phyloP scores from a whole-genome alignment of 1,140 invertebrate species.

The Conus ventricosus region DNA sequence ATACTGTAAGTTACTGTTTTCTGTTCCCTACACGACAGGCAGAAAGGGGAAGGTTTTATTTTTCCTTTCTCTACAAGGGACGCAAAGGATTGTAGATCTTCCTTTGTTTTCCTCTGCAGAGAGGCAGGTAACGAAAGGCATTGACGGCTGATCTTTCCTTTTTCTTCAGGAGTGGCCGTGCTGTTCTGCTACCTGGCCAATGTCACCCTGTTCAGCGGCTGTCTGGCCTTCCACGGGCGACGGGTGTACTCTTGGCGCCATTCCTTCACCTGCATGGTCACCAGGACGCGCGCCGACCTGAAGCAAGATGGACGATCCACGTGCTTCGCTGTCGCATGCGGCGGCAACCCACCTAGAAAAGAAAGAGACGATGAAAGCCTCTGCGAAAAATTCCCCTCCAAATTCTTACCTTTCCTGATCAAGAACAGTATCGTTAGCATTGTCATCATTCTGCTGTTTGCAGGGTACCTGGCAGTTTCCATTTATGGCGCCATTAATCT shows the following conservation, averaged over 20 bases:
- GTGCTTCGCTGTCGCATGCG: conserved; percentile 24
- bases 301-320: conserved; percentile 28
- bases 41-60: too few species aligned
- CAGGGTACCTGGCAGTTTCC: conserved; percentile 88
- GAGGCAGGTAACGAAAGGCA: too few species aligned
- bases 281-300: conserved; percentile 11
- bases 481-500: conserved; percentile 90
- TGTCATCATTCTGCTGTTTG: conserved; percentile 86
- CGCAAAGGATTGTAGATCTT: too few species aligned
- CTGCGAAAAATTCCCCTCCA: conserved; percentile 39
- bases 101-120: too few species aligned
- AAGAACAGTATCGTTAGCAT: conserved; percentile 77
- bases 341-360: conserved; percentile 14
- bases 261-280: conserved; percentile 25
- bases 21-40: too few species aligned
- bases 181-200: conserved; percentile 96
- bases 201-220: conserved; percentile 94
- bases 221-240: conserved; percentile 91
- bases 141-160: neutral
- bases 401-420: conserved; percentile 39
- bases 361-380: conserved; percentile 27
- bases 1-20: too few species aligned
- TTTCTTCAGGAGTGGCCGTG: conserved; percentile 86
- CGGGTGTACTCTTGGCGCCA: conserved; percentile 80
- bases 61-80: too few species aligned